These are phyloP conservation scores for Chaitophorus viminalis DNA, from an alignment of 2,888 invertebrate species.

Conservation along the genomic window DNA sequence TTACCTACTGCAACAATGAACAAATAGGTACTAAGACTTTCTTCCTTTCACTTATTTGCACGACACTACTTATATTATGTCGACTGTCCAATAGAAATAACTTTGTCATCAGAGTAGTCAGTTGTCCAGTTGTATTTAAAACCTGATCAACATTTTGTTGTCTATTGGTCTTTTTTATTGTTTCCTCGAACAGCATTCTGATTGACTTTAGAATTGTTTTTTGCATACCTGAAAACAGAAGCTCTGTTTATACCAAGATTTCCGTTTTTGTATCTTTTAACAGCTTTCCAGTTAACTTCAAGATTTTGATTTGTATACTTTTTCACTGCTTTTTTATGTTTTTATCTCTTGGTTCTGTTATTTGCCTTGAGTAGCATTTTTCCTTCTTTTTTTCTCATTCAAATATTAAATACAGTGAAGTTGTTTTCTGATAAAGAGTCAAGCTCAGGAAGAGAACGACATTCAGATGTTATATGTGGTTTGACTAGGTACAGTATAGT, in stretches of 20 bases:
- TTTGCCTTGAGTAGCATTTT: background rate
- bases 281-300: background rate
- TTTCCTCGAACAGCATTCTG: background rate
- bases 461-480: background rate
- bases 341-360: background rate
- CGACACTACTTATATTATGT: background rate
- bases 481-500: background rate
- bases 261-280: background rate
- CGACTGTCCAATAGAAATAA: conserved; percentile 9
- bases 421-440: background rate
- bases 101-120: conserved; percentile 18
- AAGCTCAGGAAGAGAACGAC: background rate
- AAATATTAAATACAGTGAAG: background rate
- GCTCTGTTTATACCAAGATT: background rate
- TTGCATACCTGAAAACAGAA: background rate
- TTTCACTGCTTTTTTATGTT: too few relatives aligned
- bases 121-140: conserved; percentile 8
- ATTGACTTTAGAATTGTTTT: background rate
- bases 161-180: conserved; percentile 5
- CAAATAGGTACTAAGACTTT: background rate
- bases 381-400: background rate
- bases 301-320: too few relatives aligned
- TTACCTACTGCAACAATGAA: background rate
- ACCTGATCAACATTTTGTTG: background rate
- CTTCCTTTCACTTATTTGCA: background rate